A percentile compares a stretch with the other conserved stretches of the same genome.
Conservation (phyloP, 1,140 invertebrate species). For the Penaeus japonicus region DNA sequence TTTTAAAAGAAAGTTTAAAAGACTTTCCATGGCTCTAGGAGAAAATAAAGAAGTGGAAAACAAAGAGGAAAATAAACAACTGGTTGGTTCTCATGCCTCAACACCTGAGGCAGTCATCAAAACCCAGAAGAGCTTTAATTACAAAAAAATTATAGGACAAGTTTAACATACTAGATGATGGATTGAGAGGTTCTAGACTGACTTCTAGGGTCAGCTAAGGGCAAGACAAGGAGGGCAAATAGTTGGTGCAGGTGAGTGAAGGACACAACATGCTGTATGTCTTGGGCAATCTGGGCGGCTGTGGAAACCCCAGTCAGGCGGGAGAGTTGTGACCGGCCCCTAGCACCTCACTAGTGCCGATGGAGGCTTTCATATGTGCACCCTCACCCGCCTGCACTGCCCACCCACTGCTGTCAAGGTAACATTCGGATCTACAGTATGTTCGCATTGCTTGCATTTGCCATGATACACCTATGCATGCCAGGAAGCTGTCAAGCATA, state of each 20-base stretch:
- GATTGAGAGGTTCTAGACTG: not conserved
- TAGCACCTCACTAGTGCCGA: too few species aligned
- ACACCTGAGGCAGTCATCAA: constrained; percentile 29
- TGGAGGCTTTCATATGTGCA: too few species aligned
- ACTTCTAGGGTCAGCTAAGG: constrained; percentile 38
- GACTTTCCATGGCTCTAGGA: constrained; percentile 3
- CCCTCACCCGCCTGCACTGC: not conserved
- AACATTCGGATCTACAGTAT: too few species aligned
- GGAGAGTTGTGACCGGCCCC: not conserved
- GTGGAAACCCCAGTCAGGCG: constrained; percentile 19
- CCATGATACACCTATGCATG: too few species aligned
- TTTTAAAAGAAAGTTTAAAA: constrained; percentile 25
- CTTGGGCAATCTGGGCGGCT: not conserved
- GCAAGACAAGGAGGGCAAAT: constrained; percentile 26
- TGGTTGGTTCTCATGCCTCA: constrained; percentile 24
- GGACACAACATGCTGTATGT: constrained; percentile 41
- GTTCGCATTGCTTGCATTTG: too few species aligned
- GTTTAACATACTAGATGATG: constrained; percentile 2
- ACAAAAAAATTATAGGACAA: constrained; percentile 1
- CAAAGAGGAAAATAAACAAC: constrained; percentile 31
- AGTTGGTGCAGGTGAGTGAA: constrained; percentile 40
- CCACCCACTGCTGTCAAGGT: not conserved
- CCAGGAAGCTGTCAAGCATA: too few species aligned
- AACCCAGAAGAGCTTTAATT: constrained; percentile 40
- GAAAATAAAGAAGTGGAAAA: constrained; percentile 37